Conservation (phyloP, 2,888 invertebrate genomes). For the Ariolimax columbianus region DNA sequence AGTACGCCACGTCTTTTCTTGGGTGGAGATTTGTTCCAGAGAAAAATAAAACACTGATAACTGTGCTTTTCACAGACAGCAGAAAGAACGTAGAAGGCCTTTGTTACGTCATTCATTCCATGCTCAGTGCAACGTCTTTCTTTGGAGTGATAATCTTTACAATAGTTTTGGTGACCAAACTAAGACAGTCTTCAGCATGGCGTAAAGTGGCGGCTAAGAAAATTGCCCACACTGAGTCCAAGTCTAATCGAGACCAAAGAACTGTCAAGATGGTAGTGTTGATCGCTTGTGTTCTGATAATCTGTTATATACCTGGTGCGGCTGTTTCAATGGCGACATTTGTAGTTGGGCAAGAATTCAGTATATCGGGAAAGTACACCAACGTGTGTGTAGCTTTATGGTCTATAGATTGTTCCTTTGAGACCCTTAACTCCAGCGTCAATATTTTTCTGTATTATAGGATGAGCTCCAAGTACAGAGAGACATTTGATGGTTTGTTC, state of each 20-base stretch:
- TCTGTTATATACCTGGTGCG: neutral
- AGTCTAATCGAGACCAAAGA: neutral
- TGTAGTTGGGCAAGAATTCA: neutral
- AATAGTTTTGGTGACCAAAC: neutral
- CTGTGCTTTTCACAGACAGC: neutral
- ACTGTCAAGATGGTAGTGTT: conserved; percentile 8
- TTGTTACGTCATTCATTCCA: neutral
- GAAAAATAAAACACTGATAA: neutral
- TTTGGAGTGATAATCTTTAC: conserved; percentile 1
- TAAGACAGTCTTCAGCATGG: conserved; percentile 7
- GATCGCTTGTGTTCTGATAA: conserved; percentile 1
- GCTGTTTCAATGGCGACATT: neutral
- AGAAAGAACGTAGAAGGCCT: neutral
- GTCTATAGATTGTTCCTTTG: neutral
- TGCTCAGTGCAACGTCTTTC: neutral
- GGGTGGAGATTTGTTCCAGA: neutral
- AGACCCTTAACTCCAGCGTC: neutral
- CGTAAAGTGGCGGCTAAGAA: neutral
- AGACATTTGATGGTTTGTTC: neutral
- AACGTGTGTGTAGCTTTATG: neutral
- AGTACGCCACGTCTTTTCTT: neutral
- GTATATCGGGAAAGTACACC: neutral
- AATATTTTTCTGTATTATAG: neutral
- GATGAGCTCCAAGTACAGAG: neutral
- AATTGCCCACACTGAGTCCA: neutral